Evolutionary conservation across 2,113 vertebrate species (phyloP).

Genomic region (Malaclemys terrapin): DNA sequence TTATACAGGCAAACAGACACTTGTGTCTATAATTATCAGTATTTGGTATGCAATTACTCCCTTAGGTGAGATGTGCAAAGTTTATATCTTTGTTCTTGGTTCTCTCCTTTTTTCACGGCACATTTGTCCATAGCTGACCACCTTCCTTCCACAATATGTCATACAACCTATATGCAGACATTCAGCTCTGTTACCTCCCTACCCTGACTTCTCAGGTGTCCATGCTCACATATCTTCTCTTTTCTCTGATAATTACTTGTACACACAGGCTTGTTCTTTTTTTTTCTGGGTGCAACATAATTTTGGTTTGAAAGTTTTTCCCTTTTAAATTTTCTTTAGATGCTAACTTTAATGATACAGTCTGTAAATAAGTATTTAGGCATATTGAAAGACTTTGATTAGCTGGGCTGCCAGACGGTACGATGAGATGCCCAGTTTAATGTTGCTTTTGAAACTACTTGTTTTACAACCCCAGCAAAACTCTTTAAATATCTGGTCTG

Average conservation of each 20-base stretch:
- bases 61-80: not conserved
- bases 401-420: not conserved
- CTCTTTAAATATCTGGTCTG: not conserved
- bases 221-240: not conserved
- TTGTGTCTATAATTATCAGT: not conserved
- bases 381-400: fast-evolving
- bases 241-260: not conserved
- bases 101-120: not conserved
- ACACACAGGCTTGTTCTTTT: not conserved
- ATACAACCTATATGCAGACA: not conserved
- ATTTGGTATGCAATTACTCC: not conserved
- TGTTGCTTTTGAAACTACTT: not conserved
- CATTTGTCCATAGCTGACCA: not conserved
- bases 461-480: not conserved
- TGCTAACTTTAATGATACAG: not conserved
- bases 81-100: not conserved
- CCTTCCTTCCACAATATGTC: not conserved
- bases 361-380: not conserved
- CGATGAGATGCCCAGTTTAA: not conserved
- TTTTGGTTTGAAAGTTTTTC: not conserved
- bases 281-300: not conserved
- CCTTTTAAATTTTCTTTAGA: not conserved
- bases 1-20: not conserved
- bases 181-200: not conserved
- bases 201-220: too few relatives aligned